A percentile compares a stretch with the other conserved stretches of the same genome.
Evolutionary conservation across 2,797 vertebrate genomes (phyloP).

Genomic region (Manis pentadactyla): DNA sequence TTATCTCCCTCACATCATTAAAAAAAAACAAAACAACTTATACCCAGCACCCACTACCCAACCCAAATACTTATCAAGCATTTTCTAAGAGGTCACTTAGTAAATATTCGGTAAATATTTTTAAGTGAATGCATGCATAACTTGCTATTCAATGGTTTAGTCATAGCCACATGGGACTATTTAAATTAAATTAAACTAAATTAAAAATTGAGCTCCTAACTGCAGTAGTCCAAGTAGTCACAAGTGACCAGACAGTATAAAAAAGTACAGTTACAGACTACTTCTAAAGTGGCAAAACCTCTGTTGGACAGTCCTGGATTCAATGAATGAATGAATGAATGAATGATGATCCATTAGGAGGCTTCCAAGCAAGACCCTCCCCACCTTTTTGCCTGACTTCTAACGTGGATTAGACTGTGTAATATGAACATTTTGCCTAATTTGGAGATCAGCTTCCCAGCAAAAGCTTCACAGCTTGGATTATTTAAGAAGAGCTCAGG

Average conservation of each 20-base stretch:
- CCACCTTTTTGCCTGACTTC: not conserved
- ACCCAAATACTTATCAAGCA: not conserved
- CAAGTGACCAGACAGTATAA: not conserved
- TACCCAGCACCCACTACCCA: not conserved
- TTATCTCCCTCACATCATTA: not conserved
- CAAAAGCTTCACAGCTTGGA: not conserved
- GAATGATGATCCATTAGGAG: not conserved
- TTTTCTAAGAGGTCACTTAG: not conserved
- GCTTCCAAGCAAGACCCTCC: not conserved
- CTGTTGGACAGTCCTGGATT: too few species aligned
- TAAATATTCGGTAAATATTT: not conserved
- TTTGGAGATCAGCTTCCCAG: not conserved
- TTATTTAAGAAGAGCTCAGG: not conserved
- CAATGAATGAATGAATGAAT: not conserved
- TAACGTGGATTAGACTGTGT: not conserved
- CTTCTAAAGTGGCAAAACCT: not conserved
- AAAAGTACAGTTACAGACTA: too few species aligned
- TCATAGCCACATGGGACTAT: not conserved
- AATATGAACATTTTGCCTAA: not conserved
- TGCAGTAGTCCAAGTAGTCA: not conserved
- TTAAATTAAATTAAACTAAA: not conserved
- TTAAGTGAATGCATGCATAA: not conserved
- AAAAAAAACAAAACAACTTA: not conserved
- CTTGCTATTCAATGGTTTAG: not conserved
- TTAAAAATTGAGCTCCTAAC: not conserved